Base-by-base conservation (phyloP, 2,888 invertebrate genomes). In the Yponomeuta evonymella region DNA sequence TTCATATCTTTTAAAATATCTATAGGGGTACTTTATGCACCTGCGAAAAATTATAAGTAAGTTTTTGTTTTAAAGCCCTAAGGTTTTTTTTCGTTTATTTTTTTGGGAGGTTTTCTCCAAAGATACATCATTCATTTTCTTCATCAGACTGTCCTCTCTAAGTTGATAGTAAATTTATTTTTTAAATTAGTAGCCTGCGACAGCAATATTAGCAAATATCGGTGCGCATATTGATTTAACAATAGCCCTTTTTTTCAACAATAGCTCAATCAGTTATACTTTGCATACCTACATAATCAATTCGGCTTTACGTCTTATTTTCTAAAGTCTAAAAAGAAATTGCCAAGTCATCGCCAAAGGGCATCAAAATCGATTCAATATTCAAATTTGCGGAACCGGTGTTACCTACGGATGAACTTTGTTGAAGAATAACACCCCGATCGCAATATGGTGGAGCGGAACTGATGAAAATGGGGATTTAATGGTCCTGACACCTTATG, bases 311-410 rank as follows among this genome's bases (percentile, higher is more conserved):
- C 15, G 15, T 58, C 15, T 58, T 15, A 58, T 58, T 58, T 58
- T 58, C 12, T 15, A 58, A 87, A 89, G 89, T 58, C 15, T 58
- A 58, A 87, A 89, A 89, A 82, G 80, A 84, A 83, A 79, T 79
- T 77, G 88, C 83, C 74, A 74, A 76, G 83, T 90, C 90, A 90
- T 81, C 76, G 78, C 75, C 74, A 76, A 72, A 73, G 74, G 76
- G 77, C 79, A 89, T 90, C 82, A 87, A 88, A 86, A 88, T 85
- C 87, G 89, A 90, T 90, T 84, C 87, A 84, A 85, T 84, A 89
- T 88, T 85, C 83, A 87, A 88, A 88, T 87, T 76, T 62, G 70
- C 11, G 10, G 43, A 36, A 5, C 48, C 43, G 36, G 36, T 67
- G 43, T 23, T 15, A 58, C 51, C 23, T 48, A 43, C 15, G 48